phyloP scores from a whole-genome alignment of 2,888 invertebrate genomes.

The Drosophila nigritarsus region DNA sequence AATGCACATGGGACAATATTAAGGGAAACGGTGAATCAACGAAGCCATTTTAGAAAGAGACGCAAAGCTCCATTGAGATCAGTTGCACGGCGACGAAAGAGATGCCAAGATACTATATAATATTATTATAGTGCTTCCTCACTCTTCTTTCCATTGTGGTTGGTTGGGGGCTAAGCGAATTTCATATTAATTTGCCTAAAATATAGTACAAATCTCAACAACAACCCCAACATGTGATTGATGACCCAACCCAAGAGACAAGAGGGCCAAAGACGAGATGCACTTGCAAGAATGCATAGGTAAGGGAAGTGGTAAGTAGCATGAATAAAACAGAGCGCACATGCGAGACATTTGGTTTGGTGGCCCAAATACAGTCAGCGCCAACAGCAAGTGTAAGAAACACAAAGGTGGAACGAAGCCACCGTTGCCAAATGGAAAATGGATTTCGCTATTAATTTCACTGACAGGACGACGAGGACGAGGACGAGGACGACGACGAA shows the following conservation, averaged over 20 bases:
- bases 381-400: slow-evolving; percentile 20
- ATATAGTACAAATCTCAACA: slow-evolving; percentile 53
- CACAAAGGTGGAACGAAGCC: slow-evolving; percentile 21
- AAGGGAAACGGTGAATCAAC: not conserved
- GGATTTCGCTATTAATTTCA: slow-evolving; percentile 78
- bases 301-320: not conserved
- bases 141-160: slow-evolving; percentile 2
- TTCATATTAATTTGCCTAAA: slow-evolving; percentile 66
- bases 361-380: slow-evolving; percentile 33
- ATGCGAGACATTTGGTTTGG: slow-evolving; percentile 32
- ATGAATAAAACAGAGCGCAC: slow-evolving; percentile 42
- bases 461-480: slow-evolving; percentile 56
- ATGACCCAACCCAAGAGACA: slow-evolving; percentile 65
- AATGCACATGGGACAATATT: not conserved
- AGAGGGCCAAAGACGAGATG: slow-evolving; percentile 12
- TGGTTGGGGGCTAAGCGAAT: slow-evolving; percentile 9
- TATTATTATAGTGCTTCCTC: not conserved
- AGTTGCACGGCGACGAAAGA: slow-evolving; percentile 32
- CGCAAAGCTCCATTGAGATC: slow-evolving; percentile 25
- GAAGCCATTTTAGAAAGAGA: slow-evolving; percentile 8
- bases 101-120: slow-evolving; percentile 1
- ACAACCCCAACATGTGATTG: slow-evolving; percentile 62
- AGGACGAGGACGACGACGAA: slow-evolving; percentile 11
- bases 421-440: slow-evolving; percentile 71
- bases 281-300: slow-evolving; percentile 19